Base-by-base conservation (phyloP, 2,888 invertebrate genomes). In the Orchesella flavescens region DNA sequence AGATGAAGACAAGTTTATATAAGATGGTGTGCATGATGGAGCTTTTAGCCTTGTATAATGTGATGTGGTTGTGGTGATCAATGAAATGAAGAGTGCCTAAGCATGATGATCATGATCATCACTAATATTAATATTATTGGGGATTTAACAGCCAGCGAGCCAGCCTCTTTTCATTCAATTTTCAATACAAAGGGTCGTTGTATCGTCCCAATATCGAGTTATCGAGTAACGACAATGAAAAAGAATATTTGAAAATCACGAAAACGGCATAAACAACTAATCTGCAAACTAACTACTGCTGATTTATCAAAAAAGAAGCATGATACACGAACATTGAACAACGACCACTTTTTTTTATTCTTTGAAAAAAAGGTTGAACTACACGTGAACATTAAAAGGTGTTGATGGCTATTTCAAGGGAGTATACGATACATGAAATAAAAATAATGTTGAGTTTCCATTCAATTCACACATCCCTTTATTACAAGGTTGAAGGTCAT, bases 251-350 rank as follows among this genome's bases (percentile, higher is more conserved):
- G 21, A 73, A 73, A 17, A 21, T 74, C 75, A 75, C 75, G 75
- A 75, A 75, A 75, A 75, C 34, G 75, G 49, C 63, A 75, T 75
- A 75, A 75, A 75, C 10, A 61, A 46, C 21, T 21, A 69, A 71
- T 24, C 19, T 71, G 53, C 34, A 71, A 71, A 24, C 24, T n/a
- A 71, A 7, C n/a, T 17, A 57, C 55, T 55, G n/a, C 24, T n/a
- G 17, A 57, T 55, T 71, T 23, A 59, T 59, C 21, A 61, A 57
- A 55, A 19, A 34, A 34, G 34, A 34, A 12, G 44, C 23, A 68
- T 68, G 68, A 49, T 68, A 5, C 68, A 68, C 68, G 53, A 63
- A 7, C 19, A 57, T 3, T 10, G n/a, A 34, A 34, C n/a, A 15
- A 7, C 10, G 17, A 55, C 7, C 34, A 34, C 7, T 34, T 34